phyloP scores from a whole-genome alignment of 2,888 invertebrate species.

The Parelbella ahira region DNA sequence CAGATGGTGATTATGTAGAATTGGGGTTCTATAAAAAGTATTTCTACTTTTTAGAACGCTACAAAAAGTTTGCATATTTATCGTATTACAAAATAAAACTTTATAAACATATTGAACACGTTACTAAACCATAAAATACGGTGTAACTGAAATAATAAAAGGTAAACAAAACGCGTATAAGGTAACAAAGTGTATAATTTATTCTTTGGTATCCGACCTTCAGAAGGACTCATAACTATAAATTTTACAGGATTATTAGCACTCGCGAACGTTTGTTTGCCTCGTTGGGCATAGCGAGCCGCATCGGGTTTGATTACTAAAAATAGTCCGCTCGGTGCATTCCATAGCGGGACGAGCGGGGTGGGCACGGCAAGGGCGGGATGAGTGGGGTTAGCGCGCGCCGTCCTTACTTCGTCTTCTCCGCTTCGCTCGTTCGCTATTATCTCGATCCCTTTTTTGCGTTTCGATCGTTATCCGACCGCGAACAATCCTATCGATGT shows the following conservation, averaged over 20 bases:
- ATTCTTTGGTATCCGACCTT: constrained; percentile 17
- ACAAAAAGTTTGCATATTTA: too few relatives aligned
- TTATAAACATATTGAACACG: too few relatives aligned
- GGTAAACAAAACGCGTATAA: background rate
- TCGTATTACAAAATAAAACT: too few relatives aligned
- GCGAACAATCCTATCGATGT: constrained; percentile 66
- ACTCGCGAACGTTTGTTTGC: constrained; percentile 52
- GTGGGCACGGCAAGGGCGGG: constrained; percentile 29
- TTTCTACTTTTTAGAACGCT: too few relatives aligned
- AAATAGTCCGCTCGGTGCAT: constrained; percentile 69
- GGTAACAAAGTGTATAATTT: constrained; percentile 5
- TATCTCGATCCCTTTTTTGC: constrained; percentile 76
- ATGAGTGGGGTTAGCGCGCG: constrained; percentile 38
- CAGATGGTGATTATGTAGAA: constrained; percentile 62
- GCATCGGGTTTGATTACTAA: constrained; percentile 68
- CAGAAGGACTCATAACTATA: constrained; percentile 22
- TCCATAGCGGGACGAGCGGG: constrained; percentile 35
- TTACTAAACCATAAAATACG: constrained; percentile 1
- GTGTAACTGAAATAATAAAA: constrained; percentile 1
- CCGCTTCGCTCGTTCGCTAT: constrained; percentile 52
- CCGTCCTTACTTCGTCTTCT: constrained; percentile 62
- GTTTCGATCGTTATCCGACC: constrained; percentile 72
- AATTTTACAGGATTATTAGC: constrained; percentile 41
- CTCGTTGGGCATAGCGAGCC: constrained; percentile 45
- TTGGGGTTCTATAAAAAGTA: constrained; percentile 36